Evolutionary conservation across 2,113 vertebrate genomes (phyloP).

Genomic region (Leptobrachium leishanense): DNA sequence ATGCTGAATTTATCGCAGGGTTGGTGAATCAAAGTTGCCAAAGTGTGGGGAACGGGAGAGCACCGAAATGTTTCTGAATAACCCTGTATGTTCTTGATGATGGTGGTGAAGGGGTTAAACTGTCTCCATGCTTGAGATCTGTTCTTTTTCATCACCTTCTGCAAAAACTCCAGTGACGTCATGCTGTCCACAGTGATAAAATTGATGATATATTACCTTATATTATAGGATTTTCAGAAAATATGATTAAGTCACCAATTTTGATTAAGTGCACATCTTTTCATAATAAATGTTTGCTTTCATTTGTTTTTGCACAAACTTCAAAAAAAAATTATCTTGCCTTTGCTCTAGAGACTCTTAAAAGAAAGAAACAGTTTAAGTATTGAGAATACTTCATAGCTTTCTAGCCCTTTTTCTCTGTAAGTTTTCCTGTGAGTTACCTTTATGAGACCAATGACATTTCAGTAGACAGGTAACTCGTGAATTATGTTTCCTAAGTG

Average conservation of each 20-base stretch:
- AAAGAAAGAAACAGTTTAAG: conserved; percentile 25
- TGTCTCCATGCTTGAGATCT: too few species aligned
- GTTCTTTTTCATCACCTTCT: too few species aligned
- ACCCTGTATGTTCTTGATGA: too few species aligned
- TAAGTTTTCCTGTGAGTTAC: conserved; percentile 42
- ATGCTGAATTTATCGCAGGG: too few species aligned
- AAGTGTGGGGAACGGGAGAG: too few species aligned
- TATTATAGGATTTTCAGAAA: too few species aligned
- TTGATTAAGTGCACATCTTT: neutral
- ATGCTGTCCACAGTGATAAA: too few species aligned
- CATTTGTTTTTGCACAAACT: conserved; percentile 35
- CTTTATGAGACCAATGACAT: conserved; percentile 49
- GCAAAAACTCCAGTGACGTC: too few species aligned
- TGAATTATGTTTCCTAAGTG: conserved; percentile 45
- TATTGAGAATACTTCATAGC: conserved; percentile 33
- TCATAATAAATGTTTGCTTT: conserved; percentile 22
- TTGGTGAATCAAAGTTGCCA: too few species aligned
- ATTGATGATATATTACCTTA: too few species aligned
- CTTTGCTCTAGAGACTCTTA: conserved; percentile 13
- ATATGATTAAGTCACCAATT: neutral
- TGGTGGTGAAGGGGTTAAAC: too few species aligned
- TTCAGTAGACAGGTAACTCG: conserved; percentile 43
- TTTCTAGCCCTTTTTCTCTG: conserved; percentile 20
- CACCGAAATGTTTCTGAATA: too few species aligned
- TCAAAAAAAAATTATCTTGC: conserved; percentile 34